phyloP scores from a whole-genome alignment of 2,888 invertebrate genomes.

The Lathronympha strigana region DNA sequence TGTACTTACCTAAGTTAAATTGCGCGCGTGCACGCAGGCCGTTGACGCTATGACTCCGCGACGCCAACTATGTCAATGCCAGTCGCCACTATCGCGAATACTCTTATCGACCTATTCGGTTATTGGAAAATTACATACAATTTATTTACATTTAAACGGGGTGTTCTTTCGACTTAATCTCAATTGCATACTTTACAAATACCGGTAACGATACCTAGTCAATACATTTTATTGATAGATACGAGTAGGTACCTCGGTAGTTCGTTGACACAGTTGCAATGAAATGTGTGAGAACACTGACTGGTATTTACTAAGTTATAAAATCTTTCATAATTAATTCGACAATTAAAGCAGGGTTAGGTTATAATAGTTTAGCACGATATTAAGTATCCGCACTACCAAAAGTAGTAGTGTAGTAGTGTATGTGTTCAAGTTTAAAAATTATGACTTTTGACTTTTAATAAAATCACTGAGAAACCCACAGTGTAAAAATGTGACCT shows the following conservation, averaged over 20 bases:
- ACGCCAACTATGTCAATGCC: conserved; percentile 79
- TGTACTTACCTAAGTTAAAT: conserved; percentile 12
- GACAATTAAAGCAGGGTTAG: no score
- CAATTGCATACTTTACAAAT: conserved; percentile 7
- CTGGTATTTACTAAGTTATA: no score
- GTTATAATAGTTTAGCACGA: no score
- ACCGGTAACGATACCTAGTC: neutral
- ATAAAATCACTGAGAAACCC: neutral
- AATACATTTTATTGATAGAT: neutral
- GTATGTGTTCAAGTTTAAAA: no score
- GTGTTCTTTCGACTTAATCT: conserved; percentile 13
- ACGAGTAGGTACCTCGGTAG: neutral
- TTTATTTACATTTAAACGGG: conserved; percentile 32
- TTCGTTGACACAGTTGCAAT: no score
- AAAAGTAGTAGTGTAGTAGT: no score
- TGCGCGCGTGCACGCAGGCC: conserved; percentile 36
- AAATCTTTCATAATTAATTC: no score
- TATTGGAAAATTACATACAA: conserved; percentile 63
- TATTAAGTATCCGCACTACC: no score
- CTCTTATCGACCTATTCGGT: conserved; percentile 77
- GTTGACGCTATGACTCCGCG: conserved; percentile 40
- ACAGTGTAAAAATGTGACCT: neutral
- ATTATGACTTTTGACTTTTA: no score
- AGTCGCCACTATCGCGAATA: conserved; percentile 67
- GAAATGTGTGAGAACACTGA: no score